Percentiles rank a stretch among this genome's conserved stretches.
Evolutionary conservation across 1,140 invertebrate genomes (phyloP).

Genomic region (Mya arenaria): DNA sequence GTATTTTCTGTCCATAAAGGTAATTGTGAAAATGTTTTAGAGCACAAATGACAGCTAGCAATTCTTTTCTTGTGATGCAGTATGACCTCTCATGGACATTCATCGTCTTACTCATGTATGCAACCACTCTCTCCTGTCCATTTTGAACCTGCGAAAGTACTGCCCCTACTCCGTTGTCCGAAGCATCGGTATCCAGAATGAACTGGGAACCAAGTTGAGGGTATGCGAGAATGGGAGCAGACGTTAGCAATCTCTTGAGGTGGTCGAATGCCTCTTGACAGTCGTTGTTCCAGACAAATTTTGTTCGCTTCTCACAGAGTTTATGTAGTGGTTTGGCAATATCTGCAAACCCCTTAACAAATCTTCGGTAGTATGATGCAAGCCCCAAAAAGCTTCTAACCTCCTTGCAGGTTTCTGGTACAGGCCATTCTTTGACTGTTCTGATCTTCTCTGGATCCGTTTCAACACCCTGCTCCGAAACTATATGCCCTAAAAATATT

Average conservation of each 20-base stretch:
- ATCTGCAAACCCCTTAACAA: conserved; percentile 12
- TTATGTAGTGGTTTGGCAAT: conserved; percentile 24
- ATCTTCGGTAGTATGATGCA: conserved; percentile 12
- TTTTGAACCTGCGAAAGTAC: conserved; percentile 67
- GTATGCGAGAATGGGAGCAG: conserved; percentile 49
- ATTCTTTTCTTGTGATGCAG: conserved; percentile 53
- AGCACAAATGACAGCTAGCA: neutral
- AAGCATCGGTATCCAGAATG: conserved; percentile 64
- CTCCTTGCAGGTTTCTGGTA: neutral
- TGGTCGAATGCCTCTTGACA: conserved; percentile 37
- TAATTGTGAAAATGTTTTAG: conserved; percentile 51
- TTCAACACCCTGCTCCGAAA: conserved; percentile 62
- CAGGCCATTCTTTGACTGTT: neutral
- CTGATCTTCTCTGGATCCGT: conserved; percentile 71
- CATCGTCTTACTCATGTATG: conserved; percentile 58
- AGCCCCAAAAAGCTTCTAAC: neutral
- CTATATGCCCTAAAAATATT: conserved; percentile 64
- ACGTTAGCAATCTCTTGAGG: conserved; percentile 45
- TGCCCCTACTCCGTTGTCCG: conserved; percentile 63
- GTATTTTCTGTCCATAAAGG: conserved; percentile 58
- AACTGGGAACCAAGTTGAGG: conserved; percentile 49
- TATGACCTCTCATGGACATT: conserved; percentile 81
- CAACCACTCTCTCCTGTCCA: conserved; percentile 59
- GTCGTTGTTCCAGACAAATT: conserved; percentile 51
- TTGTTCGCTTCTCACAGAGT: conserved; percentile 12